These are phyloP conservation scores for Uloborus plumipes DNA, from an alignment of 2,888 invertebrate species.

Conservation along the genomic window DNA sequence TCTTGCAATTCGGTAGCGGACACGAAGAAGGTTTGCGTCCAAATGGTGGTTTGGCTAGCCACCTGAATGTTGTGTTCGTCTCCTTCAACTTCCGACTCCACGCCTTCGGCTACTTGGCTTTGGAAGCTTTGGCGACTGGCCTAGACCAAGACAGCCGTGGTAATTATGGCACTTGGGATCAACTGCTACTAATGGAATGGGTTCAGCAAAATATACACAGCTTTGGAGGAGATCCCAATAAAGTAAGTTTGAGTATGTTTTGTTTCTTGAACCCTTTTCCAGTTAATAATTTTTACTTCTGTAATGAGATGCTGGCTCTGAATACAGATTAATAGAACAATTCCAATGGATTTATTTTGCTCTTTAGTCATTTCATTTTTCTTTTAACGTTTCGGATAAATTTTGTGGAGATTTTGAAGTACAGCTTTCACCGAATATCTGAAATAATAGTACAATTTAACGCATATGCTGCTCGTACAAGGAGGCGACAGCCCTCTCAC, in stretches of 20 bases:
- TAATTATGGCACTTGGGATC: conserved; percentile 87
- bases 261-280: too few species aligned
- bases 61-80: conserved; percentile 86
- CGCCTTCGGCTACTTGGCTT: conserved; percentile 82
- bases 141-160: conserved; percentile 77
- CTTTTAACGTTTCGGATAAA: too few species aligned
- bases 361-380: too few species aligned
- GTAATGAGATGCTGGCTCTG: too few species aligned
- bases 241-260: conserved; percentile 45
- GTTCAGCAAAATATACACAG: conserved; percentile 84
- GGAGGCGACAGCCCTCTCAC: too few species aligned
- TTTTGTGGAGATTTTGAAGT: too few species aligned
- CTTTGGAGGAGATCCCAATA: conserved; percentile 84
- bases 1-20: conserved; percentile 65
- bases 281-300: too few species aligned
- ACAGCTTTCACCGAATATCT: too few species aligned
- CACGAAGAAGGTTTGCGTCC: conserved; percentile 75
- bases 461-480: too few species aligned
- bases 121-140: conserved; percentile 76
- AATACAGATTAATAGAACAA: too few species aligned
- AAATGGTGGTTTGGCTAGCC: conserved; percentile 81
- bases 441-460: too few species aligned
- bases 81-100: conserved; percentile 85
- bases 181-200: conserved; percentile 84
- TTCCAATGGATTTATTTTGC: too few species aligned